Evolutionary conservation across 2,888 invertebrate genomes (phyloP).

Genomic region (Phanerotoma sp.): DNA sequence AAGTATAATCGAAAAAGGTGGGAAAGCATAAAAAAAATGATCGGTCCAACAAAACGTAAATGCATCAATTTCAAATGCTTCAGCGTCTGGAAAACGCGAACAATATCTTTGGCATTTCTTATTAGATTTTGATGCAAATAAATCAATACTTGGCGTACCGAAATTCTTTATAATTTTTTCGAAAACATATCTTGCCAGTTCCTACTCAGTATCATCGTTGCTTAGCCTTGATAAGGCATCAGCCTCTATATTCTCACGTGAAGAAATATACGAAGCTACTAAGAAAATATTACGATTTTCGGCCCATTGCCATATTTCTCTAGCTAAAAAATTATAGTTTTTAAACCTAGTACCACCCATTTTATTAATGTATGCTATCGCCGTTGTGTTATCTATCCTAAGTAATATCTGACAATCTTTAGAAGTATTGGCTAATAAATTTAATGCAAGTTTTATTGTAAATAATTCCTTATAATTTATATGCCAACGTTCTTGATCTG

Average conservation of each 20-base stretch:
- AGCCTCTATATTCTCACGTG: conserved; percentile 20
- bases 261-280: conserved; percentile 21
- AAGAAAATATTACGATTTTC: conserved; percentile 14
- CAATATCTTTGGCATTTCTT: conserved; percentile 35
- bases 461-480: conserved; percentile 1
- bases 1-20: conserved; percentile 40
- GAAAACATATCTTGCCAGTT: background rate
- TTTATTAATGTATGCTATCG: conserved; percentile 1
- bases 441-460: background rate
- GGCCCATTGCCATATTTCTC: conserved; percentile 24
- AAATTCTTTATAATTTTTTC: background rate
- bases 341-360: conserved; percentile 4
- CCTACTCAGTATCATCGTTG: background rate
- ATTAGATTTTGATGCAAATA: conserved; percentile 37
- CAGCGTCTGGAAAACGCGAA: conserved; percentile 35
- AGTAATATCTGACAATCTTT: conserved; percentile 3
- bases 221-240: conserved; percentile 18
- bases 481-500: background rate
- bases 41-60: conserved; percentile 33
- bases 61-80: conserved; percentile 33
- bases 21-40: conserved; percentile 38
- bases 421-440: conserved; percentile 4
- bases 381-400: conserved; percentile 6
- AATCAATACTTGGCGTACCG: conserved; percentile 34
- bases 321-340: conserved; percentile 1